Percentiles rank a stretch among this genome's conserved stretches.
Evolutionary conservation across 2,113 vertebrate genomes (phyloP).

Genomic region (Benitochromis conjunctus): DNA sequence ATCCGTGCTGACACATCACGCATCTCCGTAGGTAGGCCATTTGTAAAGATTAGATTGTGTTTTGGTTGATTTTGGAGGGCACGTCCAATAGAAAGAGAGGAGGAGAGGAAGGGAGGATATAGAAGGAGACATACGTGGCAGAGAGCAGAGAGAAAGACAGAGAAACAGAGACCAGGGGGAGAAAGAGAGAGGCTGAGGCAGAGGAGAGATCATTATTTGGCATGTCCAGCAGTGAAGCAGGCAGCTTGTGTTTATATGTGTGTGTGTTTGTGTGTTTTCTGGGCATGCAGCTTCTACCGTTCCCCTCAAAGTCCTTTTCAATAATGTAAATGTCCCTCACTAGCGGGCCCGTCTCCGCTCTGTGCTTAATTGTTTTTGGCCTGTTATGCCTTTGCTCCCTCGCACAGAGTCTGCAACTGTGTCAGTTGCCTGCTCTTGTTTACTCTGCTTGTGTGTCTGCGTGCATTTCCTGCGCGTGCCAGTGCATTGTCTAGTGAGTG

Average conservation of each 20-base stretch:
- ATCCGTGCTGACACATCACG: conserved; percentile 39
- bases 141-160: not conserved
- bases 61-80: conserved; percentile 29
- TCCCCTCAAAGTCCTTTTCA: conserved; percentile 53
- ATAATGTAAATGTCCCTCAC: conserved; percentile 62
- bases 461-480: not conserved
- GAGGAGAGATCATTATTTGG: conserved; percentile 50
- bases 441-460: not conserved
- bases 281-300: conserved; percentile 21
- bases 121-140: not conserved
- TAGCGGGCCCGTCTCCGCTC: conserved; percentile 7
- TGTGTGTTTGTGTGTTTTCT: conserved; percentile 17
- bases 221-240: conserved; percentile 18
- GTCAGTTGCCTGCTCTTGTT: conserved; percentile 1
- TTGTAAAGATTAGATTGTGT: conserved; percentile 47
- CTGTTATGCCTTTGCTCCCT: conserved; percentile 39
- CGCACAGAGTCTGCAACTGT: not conserved
- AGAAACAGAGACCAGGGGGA: not conserved
- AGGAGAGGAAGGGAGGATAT: not conserved
- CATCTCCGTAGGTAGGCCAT: conserved; percentile 18
- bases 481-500: not conserved
- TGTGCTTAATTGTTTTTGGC: conserved; percentile 58
- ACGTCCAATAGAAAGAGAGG: not conserved
- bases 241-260: not conserved
- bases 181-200: not conserved